Conservation (phyloP, 2,113 vertebrate species). For the Pseudorhombus dupliciocellatus region DNA sequence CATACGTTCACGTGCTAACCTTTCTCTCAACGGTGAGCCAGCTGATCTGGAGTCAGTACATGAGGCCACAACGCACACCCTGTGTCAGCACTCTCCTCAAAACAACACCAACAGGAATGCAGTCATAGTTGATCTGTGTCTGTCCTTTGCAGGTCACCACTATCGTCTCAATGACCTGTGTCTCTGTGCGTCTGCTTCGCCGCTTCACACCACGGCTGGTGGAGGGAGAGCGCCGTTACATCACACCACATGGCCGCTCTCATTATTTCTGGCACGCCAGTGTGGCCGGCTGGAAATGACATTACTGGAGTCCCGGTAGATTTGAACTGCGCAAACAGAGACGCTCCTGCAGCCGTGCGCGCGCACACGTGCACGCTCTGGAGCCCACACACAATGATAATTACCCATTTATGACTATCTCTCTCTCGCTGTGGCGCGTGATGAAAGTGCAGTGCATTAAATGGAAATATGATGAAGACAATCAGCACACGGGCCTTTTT, state of each 20-base stretch:
- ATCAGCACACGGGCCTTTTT: too few relatives aligned
- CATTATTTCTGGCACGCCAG: constrained; percentile 44
- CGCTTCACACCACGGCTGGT: neutral
- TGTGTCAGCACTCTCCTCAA: neutral
- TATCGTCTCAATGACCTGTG: neutral
- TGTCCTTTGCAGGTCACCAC: neutral
- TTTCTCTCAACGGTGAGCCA: too few relatives aligned
- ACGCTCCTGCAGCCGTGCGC: constrained; percentile 14
- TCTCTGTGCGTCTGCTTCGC: neutral
- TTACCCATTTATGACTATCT: constrained; percentile 37
- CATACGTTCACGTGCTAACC: too few relatives aligned
- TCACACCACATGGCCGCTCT: constrained; percentile 32
- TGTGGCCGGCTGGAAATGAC: constrained; percentile 31
- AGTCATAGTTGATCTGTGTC: neutral
- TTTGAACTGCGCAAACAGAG: constrained; percentile 24
- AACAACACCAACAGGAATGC: neutral
- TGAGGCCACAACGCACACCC: too few relatives aligned
- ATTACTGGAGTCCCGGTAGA: constrained; percentile 32
- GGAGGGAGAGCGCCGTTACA: constrained; percentile 13
- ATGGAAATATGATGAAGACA: neutral
- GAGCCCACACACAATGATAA: constrained; percentile 56
- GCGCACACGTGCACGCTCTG: neutral
- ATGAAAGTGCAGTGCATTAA: neutral
- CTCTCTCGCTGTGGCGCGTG: too few relatives aligned
- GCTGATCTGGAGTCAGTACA: too few relatives aligned